Percentiles rank a stretch among this genome's conserved stretches.
Conservation (phyloP, 2,888 invertebrate genomes). For the Macrophya annulata region DNA sequence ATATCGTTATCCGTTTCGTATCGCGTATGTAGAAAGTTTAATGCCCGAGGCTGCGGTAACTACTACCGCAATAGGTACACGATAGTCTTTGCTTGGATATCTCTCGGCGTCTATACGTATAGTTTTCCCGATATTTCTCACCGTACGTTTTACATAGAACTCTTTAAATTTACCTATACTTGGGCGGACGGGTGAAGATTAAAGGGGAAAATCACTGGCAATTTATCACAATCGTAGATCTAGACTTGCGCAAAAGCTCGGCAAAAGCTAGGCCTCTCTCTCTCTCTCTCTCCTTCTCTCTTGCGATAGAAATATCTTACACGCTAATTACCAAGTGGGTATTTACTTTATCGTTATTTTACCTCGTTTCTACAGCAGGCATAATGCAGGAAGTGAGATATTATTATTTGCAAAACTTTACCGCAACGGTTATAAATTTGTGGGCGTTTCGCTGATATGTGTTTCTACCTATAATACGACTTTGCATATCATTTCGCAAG, state of each 20-base stretch:
- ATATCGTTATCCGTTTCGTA: slow-evolving; percentile 29
- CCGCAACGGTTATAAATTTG: slow-evolving; percentile 24
- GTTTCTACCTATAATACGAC: not conserved
- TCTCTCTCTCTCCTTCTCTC: not conserved
- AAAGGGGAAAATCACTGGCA: slow-evolving; percentile 25
- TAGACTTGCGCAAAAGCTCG: slow-evolving; percentile 32
- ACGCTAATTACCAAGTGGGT: slow-evolving; percentile 48
- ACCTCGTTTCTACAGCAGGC: not conserved
- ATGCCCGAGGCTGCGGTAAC: slow-evolving; percentile 22
- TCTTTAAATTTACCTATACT: not conserved
- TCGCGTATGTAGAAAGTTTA: slow-evolving; percentile 51
- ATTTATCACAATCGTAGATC: slow-evolving; percentile 29
- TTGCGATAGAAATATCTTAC: not conserved
- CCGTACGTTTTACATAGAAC: not conserved
- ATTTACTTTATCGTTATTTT: slow-evolving; percentile 30
- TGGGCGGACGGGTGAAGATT: slow-evolving; percentile 43
- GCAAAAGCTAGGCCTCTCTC: not conserved
- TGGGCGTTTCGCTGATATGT: not conserved
- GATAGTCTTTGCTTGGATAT: not conserved
- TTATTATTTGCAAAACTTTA: slow-evolving; percentile 25
- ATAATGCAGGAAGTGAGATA: slow-evolving; percentile 35
- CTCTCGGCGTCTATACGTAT: not conserved
- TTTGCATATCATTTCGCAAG: not conserved
- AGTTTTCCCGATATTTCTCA: not conserved
- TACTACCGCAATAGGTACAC: not conserved